These are phyloP conservation scores for Tetraneura akinire DNA, from an alignment of 1,140 invertebrate genomes.

Conservation along the genomic window DNA sequence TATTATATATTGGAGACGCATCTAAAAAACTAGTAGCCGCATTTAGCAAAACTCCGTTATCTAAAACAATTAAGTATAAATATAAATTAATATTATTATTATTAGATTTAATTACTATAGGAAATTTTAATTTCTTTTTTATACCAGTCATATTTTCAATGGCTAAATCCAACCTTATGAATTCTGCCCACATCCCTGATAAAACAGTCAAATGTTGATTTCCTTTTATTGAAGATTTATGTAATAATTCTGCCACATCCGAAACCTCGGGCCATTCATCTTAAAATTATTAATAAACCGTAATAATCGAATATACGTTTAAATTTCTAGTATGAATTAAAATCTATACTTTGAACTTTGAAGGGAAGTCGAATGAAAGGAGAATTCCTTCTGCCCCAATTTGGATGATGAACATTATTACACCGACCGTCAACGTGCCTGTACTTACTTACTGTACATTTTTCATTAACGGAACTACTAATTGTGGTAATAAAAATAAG, in stretches of 20 bases:
- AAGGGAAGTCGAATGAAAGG: constrained; percentile 77
- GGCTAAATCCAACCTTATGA: constrained; percentile 51
- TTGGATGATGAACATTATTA: constrained; percentile 87
- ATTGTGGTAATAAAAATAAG: not conserved
- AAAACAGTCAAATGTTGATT: constrained; percentile 53
- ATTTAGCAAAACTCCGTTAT: constrained; percentile 83
- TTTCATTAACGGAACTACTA: not conserved
- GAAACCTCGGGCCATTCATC: constrained; percentile 30
- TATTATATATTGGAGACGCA: constrained; percentile 83
- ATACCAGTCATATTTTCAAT: constrained; percentile 27
- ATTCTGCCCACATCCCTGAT: constrained; percentile 52
- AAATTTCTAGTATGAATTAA: not conserved
- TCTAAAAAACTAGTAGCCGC: constrained; percentile 90
- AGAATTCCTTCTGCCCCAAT: constrained; percentile 84
- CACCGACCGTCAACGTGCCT: constrained; percentile 84
- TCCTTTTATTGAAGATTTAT: not conserved
- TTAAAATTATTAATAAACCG: not conserved
- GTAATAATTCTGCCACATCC: constrained; percentile 18
- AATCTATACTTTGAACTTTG: constrained; percentile 73
- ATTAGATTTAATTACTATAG: no score
- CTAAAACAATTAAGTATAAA: constrained; percentile 58
- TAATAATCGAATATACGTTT: not conserved
- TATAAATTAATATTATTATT: not conserved
- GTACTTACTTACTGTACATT: constrained; percentile 75
- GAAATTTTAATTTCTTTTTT: not conserved